These are phyloP conservation scores for Coptodon bakossiorum DNA, from an alignment of 2,113 vertebrate genomes.

Conservation along the genomic window DNA sequence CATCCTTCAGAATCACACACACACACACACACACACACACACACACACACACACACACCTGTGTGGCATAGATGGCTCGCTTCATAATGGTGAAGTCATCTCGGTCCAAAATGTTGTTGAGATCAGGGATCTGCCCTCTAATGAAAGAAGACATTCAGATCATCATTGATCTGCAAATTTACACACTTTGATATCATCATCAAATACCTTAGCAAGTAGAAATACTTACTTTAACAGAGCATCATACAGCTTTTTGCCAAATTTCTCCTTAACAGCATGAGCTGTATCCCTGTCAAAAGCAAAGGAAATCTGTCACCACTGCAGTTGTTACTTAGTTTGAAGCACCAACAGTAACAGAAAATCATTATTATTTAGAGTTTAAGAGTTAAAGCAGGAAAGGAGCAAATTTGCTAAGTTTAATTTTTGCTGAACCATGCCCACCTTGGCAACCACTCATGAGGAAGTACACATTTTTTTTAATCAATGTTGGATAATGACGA, in stretches of 20 bases:
- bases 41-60: slow-evolving; percentile 57
- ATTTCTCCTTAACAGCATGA: slow-evolving; percentile 92
- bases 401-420: not conserved
- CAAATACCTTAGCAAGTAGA: not conserved
- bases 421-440: not conserved
- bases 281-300: slow-evolving; percentile 83
- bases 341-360: not conserved
- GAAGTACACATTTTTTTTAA: not conserved
- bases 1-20: too few relatives aligned
- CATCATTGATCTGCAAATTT: not conserved
- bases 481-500: not conserved
- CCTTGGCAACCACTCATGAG: not conserved
- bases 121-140: slow-evolving; percentile 92
- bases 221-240: slow-evolving; percentile 82
- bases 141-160: not conserved
- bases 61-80: slow-evolving; percentile 94
- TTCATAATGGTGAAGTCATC: slow-evolving; percentile 97
- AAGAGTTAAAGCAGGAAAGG: not conserved
- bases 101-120: slow-evolving; percentile 88
- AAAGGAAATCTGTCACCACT: not conserved
- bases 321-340: not conserved
- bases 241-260: slow-evolving; percentile 93
- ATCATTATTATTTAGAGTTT: not conserved
- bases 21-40: too few relatives aligned
- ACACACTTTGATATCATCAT: not conserved